Base-by-base conservation (phyloP, 2,797 vertebrate genomes). In the Myiotriccus ornatus region DNA sequence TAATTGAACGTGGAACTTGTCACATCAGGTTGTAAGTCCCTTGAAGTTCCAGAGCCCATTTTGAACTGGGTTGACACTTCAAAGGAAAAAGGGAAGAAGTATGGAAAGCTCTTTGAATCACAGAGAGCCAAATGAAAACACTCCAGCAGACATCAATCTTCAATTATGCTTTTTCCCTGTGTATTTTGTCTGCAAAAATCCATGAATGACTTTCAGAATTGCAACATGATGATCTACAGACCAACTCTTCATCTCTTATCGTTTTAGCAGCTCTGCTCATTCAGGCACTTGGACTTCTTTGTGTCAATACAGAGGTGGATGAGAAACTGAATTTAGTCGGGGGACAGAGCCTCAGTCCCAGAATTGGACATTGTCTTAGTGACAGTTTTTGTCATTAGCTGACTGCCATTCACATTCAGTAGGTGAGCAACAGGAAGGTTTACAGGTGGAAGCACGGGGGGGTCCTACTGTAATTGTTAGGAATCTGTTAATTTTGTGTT, bases 1-100 rank as follows among this genome's bases (percentile, higher is more conserved):
- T 91, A 84, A 95, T 56, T 95, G 73, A 64, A 90, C 30, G 81
- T 87, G 41, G 50, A 82, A 93, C 93, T 96, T 94, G 83, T 91
- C 84, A 81, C 93, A 73, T 86, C 64, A 87, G 44, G 86, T 91
- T 86, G 86, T 69, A 93, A 91, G 90, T 81, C 80, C 74, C 93
- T 93, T 96, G 77, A 91, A 86, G 73, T 92, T 94, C 75, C 85
- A 59, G 79, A 70, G 68, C 64, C 92, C 82, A 56, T 85, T 92
- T 88, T 92, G 91, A 91, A 86, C 77, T 62, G 50, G 32, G 56
- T 30, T 96, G 78, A 96, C 74, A 74, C 74, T 96, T 93, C 75
- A 84, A 78, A 89, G 23, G 41, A 91, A 39, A 90, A 70, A 84
- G 9, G 14, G 25, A 82, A 87, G 55, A 89, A 95, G 77, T 91